Evolutionary conservation across 2,797 vertebrate genomes (phyloP).

Genomic region (Emydoidea blandingii): DNA sequence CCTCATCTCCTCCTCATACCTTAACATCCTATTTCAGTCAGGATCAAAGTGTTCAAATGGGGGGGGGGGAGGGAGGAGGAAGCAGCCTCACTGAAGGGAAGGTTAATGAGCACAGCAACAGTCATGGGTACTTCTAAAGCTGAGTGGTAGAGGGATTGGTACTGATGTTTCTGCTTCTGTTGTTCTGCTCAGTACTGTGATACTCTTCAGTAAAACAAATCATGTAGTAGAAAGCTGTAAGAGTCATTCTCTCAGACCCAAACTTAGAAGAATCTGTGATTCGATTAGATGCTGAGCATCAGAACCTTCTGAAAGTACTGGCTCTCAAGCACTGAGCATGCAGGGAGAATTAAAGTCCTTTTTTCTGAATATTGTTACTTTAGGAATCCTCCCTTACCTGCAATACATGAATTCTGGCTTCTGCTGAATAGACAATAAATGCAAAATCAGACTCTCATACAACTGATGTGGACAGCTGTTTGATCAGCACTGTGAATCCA

Average conservation of each 20-base stretch:
- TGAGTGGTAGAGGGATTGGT: not conserved
- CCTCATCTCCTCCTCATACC: not conserved
- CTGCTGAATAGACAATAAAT: not conserved
- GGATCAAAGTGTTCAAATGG: not conserved
- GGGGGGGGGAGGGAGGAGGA: not conserved
- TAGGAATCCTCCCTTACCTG: not conserved
- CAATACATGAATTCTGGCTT: not conserved
- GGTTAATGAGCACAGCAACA: not conserved
- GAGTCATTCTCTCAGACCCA: not conserved
- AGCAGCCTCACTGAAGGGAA: not conserved
- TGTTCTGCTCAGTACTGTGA: not conserved
- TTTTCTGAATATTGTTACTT: not conserved
- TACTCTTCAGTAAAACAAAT: not conserved
- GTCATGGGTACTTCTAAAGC: not conserved
- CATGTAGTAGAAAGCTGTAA: not conserved
- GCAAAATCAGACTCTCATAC: not conserved
- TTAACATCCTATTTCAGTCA: not conserved
- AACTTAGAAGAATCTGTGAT: not conserved
- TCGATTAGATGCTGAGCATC: not conserved
- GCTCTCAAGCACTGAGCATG: not conserved
- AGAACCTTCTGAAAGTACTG: not conserved
- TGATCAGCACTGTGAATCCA: not conserved
- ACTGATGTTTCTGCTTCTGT: not conserved
- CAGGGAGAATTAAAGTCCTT: not conserved
- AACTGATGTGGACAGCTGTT: not conserved